phyloP scores from a whole-genome alignment of 1,140 invertebrate species.

The Drosophila subpulchrella region DNA sequence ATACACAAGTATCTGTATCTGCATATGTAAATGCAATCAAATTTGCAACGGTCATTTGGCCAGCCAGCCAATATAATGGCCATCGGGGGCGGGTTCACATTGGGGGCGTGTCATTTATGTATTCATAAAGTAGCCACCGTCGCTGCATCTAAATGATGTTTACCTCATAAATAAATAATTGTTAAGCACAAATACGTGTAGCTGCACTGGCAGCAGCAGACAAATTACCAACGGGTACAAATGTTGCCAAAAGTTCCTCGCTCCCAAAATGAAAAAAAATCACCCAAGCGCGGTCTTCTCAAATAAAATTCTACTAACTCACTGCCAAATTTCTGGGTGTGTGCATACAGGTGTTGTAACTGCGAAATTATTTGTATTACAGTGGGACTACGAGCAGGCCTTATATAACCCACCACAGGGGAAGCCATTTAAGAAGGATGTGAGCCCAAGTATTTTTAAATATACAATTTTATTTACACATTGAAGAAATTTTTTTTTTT shows the following conservation, averaged over 20 bases:
- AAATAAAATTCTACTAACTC: constrained; percentile 48
- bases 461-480: too few species aligned
- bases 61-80: constrained; percentile 75
- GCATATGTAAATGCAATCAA: constrained; percentile 81
- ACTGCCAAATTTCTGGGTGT: background rate
- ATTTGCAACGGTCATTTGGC: constrained; percentile 80
- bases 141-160: constrained; percentile 76
- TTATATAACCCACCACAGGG: background rate
- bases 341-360: constrained; percentile 10
- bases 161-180: constrained; percentile 82
- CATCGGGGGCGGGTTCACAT: constrained; percentile 46
- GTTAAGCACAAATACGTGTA: constrained; percentile 73
- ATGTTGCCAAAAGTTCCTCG: constrained; percentile 62
- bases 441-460: too few species aligned
- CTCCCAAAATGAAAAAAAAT: background rate
- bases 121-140: constrained; percentile 65
- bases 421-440: too few species aligned
- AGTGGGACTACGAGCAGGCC: background rate
- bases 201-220: constrained; percentile 39
- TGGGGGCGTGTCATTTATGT: constrained; percentile 57
- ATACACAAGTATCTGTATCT: constrained; percentile 9
- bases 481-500: background rate
- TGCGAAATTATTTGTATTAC: background rate
- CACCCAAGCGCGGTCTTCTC: constrained; percentile 1
- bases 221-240: constrained; percentile 68